These are phyloP conservation scores for Allygus modestus DNA, from an alignment of 2,888 invertebrate species.

Conservation along the genomic window DNA sequence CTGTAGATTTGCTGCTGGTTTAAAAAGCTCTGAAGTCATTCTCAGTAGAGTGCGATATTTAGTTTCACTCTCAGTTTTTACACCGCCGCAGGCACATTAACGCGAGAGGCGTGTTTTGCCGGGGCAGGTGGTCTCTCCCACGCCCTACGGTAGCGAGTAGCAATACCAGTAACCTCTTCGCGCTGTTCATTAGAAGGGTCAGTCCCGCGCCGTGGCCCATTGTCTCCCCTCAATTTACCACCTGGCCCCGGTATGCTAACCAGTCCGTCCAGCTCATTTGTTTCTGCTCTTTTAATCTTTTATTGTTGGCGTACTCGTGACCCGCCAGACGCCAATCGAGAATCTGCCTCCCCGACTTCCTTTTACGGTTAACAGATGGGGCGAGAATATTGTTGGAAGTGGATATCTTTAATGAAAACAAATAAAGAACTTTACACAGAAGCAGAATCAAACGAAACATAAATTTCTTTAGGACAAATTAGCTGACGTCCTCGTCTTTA, in stretches of 20 bases:
- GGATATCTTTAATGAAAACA: too few relatives aligned
- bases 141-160: neutral
- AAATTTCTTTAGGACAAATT: too few relatives aligned
- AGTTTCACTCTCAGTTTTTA: neutral
- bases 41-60: too few relatives aligned
- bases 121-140: constrained; percentile 42
- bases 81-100: neutral
- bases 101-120: too few relatives aligned
- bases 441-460: too few relatives aligned
- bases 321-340: constrained; percentile 25
- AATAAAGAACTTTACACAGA: too few relatives aligned
- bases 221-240: constrained; percentile 31
- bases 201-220: too few relatives aligned
- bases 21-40: too few relatives aligned
- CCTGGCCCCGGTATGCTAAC: constrained; percentile 52
- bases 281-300: constrained; percentile 44
- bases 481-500: too few relatives aligned
- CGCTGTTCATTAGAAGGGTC: constrained; percentile 36
- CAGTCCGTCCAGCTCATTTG: constrained; percentile 48
- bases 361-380: constrained; percentile 10
- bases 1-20: too few relatives aligned
- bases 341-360: neutral
- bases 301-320: constrained; percentile 24
- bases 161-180: neutral
- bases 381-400: neutral